Conservation (phyloP, 2,797 vertebrate species). For the Orestias chungarensis region DNA sequence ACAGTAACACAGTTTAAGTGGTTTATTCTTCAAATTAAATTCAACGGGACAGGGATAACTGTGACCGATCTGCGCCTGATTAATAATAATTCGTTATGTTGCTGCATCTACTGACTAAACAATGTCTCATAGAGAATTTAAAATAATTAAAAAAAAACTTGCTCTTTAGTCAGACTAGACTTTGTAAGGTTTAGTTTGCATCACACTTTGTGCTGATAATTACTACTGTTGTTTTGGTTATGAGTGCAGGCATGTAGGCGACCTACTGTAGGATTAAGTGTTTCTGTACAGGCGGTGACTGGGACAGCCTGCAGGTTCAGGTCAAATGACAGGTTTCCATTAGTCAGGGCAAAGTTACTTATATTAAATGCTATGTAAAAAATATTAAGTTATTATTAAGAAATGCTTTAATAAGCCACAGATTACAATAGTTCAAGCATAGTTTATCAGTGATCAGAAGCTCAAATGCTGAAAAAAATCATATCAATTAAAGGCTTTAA, state of each 20-base stretch:
- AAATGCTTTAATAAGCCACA: neutral
- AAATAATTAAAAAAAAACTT: neutral
- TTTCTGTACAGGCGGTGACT: conserved; percentile 42
- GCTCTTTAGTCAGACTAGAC: neutral
- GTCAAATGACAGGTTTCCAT: conserved; percentile 23
- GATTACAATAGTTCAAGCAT: neutral
- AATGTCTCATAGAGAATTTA: neutral
- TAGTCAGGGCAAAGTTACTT: neutral
- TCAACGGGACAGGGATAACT: neutral
- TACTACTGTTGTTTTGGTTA: neutral
- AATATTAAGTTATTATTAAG: too few species aligned
- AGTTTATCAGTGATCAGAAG: neutral
- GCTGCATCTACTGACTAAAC: neutral
- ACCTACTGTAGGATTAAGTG: conserved; percentile 51
- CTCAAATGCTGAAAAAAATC: neutral
- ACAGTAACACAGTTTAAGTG: neutral
- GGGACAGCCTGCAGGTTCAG: conserved; percentile 20
- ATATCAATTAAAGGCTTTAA: too few species aligned
- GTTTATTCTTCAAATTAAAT: neutral
- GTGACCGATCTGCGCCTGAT: conserved; percentile 5
- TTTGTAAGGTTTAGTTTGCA: neutral
- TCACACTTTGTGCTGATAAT: neutral
- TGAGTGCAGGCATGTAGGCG: conserved; percentile 46
- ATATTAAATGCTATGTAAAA: too few species aligned
- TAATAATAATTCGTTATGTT: neutral